Percentiles rank a stretch among this genome's conserved stretches.
Evolutionary conservation across 1,140 invertebrate genomes (phyloP).

Genomic region (Rhyzopertha dominica): DNA sequence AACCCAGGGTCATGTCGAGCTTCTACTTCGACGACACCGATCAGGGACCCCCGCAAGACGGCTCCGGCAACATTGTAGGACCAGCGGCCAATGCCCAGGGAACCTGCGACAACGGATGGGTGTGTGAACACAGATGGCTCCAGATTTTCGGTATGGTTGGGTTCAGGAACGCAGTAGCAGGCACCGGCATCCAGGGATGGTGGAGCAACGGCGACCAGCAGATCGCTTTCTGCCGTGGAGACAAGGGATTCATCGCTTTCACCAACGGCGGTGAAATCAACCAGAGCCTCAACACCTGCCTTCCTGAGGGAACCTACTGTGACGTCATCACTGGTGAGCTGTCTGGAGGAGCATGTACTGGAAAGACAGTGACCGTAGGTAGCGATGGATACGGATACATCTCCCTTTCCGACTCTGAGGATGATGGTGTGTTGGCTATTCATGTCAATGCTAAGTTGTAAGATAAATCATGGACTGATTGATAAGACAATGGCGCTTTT

Average conservation of each 20-base stretch:
- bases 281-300: constrained; percentile 57
- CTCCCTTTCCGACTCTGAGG: constrained; percentile 51
- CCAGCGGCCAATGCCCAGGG: constrained; percentile 61
- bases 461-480: no score
- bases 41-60: constrained; percentile 60
- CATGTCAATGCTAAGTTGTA: constrained; percentile 50
- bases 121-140: constrained; percentile 86
- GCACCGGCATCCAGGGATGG: constrained; percentile 57
- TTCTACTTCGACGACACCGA: constrained; percentile 54
- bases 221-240: constrained; percentile 70
- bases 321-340: constrained; percentile 77
- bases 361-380: constrained; percentile 62
- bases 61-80: constrained; percentile 57
- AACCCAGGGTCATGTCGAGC: constrained; percentile 74
- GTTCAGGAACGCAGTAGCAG: constrained; percentile 63
- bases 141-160: constrained; percentile 76
- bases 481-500: no score
- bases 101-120: constrained; percentile 73
- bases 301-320: constrained; percentile 76
- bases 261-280: constrained; percentile 61
- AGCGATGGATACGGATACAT: constrained; percentile 59
- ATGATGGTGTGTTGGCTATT: constrained; percentile 74
- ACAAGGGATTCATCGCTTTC: constrained; percentile 69
- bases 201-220: constrained; percentile 70
- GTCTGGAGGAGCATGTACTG: constrained; percentile 59